Base-by-base conservation (phyloP, 2,113 vertebrate species). In the Sylvia atricapilla region DNA sequence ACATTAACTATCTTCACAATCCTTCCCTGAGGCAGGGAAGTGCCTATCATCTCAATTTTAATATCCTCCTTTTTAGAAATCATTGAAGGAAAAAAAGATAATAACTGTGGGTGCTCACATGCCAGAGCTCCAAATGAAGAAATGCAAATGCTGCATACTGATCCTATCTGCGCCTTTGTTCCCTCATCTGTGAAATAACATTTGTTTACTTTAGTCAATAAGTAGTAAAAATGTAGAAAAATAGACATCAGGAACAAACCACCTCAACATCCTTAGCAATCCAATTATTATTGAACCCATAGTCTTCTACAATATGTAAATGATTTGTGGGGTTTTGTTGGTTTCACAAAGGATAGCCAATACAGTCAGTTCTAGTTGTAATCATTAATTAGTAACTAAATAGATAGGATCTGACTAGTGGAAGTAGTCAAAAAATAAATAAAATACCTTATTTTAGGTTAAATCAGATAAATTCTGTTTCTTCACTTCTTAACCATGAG, bases 121-220 rank as follows among this genome's bases (percentile, higher is more conserved):
- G 79, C 68, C 92, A 93, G 47, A 88, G 78, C 55, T 84, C 72
- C 77, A 58, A 74, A 70, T 6, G 64, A 80, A 97, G 72, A 91
- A 93, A 86, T 92, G 94, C 64, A 90, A 96, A 88, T 72, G 68
- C 59, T 63, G 55, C 87, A 93, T 82, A 73, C 78, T 86, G 94
- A 96, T 95, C 39, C 75, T 96, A 95, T 96, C 95, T 89, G 62
- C 0, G 1, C 77, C 94, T 97, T 95, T 96, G 94, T 72, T 96
- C 92, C 72, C 41, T 94, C 90, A 90, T 21, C 94, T 93, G 77
- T 94, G 90, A 95, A 97, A 90, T 18, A n/a, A 37, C 72, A 37
- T 43, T 87, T 80, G 39, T 44, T 90, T 92, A 53, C 52, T 83
- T 74, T 18, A 63, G 80, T 63, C 85, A 79, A 63, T 83, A 94